Evolutionary conservation across 2,888 invertebrate species (phyloP).

Genomic region (Agonopterix subpropinquella): DNA sequence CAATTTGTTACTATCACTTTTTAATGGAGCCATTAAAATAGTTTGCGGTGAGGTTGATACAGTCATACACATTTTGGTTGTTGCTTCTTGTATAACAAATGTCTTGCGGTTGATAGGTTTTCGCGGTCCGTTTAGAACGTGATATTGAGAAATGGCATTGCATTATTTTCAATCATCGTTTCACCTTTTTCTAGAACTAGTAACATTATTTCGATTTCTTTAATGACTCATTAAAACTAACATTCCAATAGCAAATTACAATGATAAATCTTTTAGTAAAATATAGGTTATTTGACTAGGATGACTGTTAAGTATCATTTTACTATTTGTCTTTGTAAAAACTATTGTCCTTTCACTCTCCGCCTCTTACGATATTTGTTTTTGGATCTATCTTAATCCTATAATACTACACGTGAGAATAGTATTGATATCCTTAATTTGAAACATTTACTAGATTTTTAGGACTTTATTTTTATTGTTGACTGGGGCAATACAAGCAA

Average conservation of each 20-base stretch:
- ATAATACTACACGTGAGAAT: no score
- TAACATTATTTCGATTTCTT: conserved; percentile 20
- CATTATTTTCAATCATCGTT: conserved; percentile 38
- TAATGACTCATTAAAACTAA: conserved; percentile 17
- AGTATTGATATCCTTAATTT: no score
- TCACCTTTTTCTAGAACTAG: conserved; percentile 19
- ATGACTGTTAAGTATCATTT: conserved; percentile 40
- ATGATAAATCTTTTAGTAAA: conserved; percentile 25
- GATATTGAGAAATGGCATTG: conserved; percentile 47
- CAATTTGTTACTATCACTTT: conserved; percentile 69
- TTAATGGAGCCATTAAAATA: conserved; percentile 67
- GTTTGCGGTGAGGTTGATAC: conserved; percentile 41
- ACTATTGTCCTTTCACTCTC: conserved; percentile 34
- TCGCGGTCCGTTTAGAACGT: conserved; percentile 28
- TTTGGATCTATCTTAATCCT: conserved; percentile 6
- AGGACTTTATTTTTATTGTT: no score
- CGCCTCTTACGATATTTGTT: conserved; percentile 34
- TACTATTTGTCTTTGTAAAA: conserved; percentile 42
- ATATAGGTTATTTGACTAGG: conserved; percentile 28
- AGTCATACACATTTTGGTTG: conserved; percentile 54
- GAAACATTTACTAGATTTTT: no score
- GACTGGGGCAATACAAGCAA: no score
- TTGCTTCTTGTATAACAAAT: conserved; percentile 50
- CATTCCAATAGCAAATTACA: conserved; percentile 26
- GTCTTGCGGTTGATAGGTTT: conserved; percentile 50